These are phyloP conservation scores for Prenolepis imparis DNA, from an alignment of 2,888 invertebrate species.

Conservation along the genomic window DNA sequence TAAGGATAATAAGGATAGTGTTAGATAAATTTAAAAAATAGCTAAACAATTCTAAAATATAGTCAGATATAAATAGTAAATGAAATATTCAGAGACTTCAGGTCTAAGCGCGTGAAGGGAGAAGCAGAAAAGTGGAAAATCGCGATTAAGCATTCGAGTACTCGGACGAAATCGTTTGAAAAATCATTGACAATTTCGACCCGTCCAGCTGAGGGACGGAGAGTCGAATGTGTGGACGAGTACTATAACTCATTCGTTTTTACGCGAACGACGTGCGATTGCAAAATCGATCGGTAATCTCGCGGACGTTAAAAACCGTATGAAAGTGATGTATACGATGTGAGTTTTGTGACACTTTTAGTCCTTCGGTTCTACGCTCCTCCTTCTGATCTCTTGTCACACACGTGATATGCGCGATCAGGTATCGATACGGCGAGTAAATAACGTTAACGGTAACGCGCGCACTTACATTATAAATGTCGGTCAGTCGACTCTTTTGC, in stretches of 20 bases:
- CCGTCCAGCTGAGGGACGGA: constrained; percentile 9
- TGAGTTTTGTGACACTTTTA: constrained; percentile 9
- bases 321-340: constrained; percentile 36
- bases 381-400: constrained; percentile 42
- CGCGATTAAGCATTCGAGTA: constrained; percentile 13
- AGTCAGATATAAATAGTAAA: background rate
- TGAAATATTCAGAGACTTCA: background rate
- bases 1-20: background rate
- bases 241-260: constrained; percentile 1
- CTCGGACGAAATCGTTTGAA: constrained; percentile 32
- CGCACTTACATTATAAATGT: constrained; percentile 39
- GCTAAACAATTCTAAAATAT: background rate
- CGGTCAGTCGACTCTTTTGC: background rate
- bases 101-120: background rate
- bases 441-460: constrained; percentile 63
- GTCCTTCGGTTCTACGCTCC: background rate
- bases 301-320: constrained; percentile 39
- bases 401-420: constrained; percentile 65
- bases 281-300: constrained; percentile 37
- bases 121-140: constrained; percentile 31
- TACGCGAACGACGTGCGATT: constrained; percentile 27
- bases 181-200: constrained; percentile 28
- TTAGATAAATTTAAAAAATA: background rate
- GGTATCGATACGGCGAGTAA: constrained; percentile 69
- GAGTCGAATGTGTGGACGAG: constrained; percentile 16